Conservation (phyloP, 2,888 invertebrate genomes). For the Metalampra italica region DNA sequence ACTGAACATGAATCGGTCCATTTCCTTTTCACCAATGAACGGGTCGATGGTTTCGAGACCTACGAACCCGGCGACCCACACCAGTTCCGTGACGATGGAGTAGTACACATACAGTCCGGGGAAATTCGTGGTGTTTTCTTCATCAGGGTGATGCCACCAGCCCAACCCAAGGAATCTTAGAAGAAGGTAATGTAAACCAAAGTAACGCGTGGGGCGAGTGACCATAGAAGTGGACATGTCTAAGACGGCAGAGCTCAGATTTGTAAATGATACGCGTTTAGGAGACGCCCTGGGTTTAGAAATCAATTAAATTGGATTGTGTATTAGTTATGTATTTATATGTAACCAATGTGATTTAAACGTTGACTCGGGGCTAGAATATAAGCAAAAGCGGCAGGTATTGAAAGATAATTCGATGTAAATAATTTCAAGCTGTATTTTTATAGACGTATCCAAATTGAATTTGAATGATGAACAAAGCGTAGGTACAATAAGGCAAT, state of each 20-base stretch:
- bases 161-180: constrained; percentile 61
- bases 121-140: constrained; percentile 53
- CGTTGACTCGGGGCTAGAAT: too few relatives aligned
- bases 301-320: too few relatives aligned
- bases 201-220: constrained; percentile 49
- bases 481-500: too few relatives aligned
- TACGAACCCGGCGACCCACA: constrained; percentile 67
- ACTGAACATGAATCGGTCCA: constrained; percentile 70
- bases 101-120: constrained; percentile 61
- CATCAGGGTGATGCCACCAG: constrained; percentile 72
- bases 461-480: too few relatives aligned
- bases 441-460: too few relatives aligned
- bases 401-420: too few relatives aligned
- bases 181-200: constrained; percentile 52
- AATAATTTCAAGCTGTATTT: too few relatives aligned
- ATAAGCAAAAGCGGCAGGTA: too few relatives aligned
- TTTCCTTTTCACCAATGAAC: constrained; percentile 64
- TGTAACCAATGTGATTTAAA: too few relatives aligned
- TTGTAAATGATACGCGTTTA: neutral
- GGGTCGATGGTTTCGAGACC: constrained; percentile 70
- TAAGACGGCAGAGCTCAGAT: neutral
- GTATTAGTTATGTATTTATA: too few relatives aligned
- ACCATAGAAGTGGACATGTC: neutral
- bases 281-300: too few relatives aligned
- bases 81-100: constrained; percentile 52